phyloP scores from a whole-genome alignment of 2,888 invertebrate genomes.

The Polylopha cassiicola region DNA sequence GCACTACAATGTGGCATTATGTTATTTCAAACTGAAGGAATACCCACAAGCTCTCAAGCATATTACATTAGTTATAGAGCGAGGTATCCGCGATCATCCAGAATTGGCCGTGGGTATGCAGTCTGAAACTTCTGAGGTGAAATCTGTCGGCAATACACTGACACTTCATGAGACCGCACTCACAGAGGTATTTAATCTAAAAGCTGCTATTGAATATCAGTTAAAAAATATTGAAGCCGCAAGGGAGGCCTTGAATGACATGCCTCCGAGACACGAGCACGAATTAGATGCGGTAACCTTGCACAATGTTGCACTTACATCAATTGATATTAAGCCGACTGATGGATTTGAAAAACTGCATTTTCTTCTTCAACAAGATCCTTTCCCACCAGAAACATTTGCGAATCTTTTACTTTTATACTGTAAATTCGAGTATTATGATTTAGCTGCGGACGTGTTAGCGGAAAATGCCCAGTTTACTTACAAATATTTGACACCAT shows the following conservation, averaged over 20 bases:
- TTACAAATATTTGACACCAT: constrained; percentile 95
- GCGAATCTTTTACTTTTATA: constrained; percentile 95
- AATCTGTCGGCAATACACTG: constrained; percentile 97
- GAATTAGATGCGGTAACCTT: constrained; percentile 98
- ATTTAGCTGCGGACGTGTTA: constrained; percentile 97
- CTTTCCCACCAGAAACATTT: constrained; percentile 98
- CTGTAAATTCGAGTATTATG: constrained; percentile 98
- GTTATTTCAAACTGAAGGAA: constrained; percentile 95
- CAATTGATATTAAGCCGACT: constrained; percentile 90
- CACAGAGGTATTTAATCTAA: constrained; percentile 98
- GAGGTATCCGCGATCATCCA: constrained; percentile 97
- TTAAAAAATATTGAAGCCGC: constrained; percentile 85
- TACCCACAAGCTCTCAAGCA: constrained; percentile 95
- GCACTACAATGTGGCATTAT: constrained; percentile 96
- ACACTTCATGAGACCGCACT: constrained; percentile 96
- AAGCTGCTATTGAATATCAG: constrained; percentile 98
- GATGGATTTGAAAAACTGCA: constrained; percentile 92
- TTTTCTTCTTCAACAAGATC: constrained; percentile 95
- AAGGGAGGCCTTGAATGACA: constrained; percentile 90
- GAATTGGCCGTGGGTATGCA: constrained; percentile 98
- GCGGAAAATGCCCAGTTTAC: constrained; percentile 98
- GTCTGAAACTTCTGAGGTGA: constrained; percentile 93
- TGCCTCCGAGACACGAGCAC: constrained; percentile 96
- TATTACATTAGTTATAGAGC: constrained; percentile 95
- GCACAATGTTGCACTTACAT: constrained; percentile 95